These are phyloP conservation scores for Hemicordylus capensis DNA, from an alignment of 2,113 vertebrate genomes.

Conservation along the genomic window DNA sequence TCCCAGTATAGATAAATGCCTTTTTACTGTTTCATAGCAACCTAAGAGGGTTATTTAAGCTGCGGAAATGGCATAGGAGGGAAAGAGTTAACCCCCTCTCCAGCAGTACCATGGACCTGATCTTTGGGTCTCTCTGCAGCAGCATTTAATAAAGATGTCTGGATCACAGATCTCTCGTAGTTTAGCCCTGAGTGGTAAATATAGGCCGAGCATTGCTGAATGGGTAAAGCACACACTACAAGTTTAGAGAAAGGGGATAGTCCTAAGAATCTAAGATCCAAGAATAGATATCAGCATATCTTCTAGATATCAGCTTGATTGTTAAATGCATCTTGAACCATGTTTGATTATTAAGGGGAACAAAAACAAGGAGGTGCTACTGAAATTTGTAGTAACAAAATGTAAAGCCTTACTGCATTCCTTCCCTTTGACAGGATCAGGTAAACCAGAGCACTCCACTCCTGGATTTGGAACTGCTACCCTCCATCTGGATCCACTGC, in stretches of 20 bases:
- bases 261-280: background rate
- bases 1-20: no score
- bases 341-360: background rate
- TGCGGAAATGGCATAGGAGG: no score
- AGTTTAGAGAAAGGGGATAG: background rate
- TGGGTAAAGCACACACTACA: background rate
- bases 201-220: no score
- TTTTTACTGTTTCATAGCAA: no score
- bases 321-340: background rate
- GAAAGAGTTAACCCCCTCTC: no score
- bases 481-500: slow-evolving; percentile 94
- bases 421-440: slow-evolving; percentile 92
- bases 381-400: slow-evolving; percentile 34
- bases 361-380: background rate
- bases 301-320: background rate
- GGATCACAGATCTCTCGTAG: no score
- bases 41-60: no score
- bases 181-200: background rate
- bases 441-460: slow-evolving; percentile 86
- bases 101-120: no score
- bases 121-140: no score
- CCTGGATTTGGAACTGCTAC: slow-evolving; percentile 90
- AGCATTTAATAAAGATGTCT: no score
- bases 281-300: background rate
- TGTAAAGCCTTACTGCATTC: slow-evolving; percentile 90